Percentiles rank a stretch among this genome's conserved stretches.
Conservation (phyloP, 92 coral and sea anemone species). For the Phenganax stokvisi region DNA sequence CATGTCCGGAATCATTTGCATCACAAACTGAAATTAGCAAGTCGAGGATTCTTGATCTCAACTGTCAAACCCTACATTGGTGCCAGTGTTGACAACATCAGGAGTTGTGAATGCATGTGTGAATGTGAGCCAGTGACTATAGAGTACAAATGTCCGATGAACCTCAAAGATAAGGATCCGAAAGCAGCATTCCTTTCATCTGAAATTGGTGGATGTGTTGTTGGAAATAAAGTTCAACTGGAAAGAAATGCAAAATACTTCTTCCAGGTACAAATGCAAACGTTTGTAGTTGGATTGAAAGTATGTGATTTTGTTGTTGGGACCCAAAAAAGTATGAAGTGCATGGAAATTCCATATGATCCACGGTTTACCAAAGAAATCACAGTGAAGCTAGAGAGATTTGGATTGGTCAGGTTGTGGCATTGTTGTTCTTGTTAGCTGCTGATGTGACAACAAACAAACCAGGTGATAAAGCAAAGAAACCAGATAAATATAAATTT, state of each 20-base stretch:
- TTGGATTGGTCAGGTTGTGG: constrained; percentile 29
- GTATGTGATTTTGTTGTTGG: constrained; percentile 37
- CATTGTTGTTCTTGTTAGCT: neutral
- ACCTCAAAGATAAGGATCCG: constrained; percentile 22
- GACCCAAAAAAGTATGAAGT: constrained; percentile 26
- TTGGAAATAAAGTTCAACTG: constrained; percentile 27
- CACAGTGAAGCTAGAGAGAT: constrained; percentile 22
- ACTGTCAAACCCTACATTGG: constrained; percentile 23
- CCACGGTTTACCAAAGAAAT: neutral
- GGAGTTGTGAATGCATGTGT: constrained; percentile 21
- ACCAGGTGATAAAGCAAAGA: constrained; percentile 2
- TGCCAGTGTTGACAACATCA: constrained; percentile 21
- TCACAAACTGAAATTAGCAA: constrained; percentile 26
- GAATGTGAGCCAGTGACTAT: constrained; percentile 16
- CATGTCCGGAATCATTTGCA: constrained; percentile 26
- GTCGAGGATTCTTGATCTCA: constrained; percentile 32
- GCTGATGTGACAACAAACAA: neutral
- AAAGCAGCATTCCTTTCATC: constrained; percentile 29
- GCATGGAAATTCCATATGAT: constrained; percentile 15
- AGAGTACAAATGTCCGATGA: constrained; percentile 31
- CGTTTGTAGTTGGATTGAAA: constrained; percentile 30
- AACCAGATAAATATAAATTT: neutral
- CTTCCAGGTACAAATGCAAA: constrained; percentile 38
- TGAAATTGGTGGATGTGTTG: constrained; percentile 30
- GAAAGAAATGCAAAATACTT: constrained; percentile 30